Conservation (phyloP, 2,113 vertebrate genomes). For the Amphiprion ocellaris region DNA sequence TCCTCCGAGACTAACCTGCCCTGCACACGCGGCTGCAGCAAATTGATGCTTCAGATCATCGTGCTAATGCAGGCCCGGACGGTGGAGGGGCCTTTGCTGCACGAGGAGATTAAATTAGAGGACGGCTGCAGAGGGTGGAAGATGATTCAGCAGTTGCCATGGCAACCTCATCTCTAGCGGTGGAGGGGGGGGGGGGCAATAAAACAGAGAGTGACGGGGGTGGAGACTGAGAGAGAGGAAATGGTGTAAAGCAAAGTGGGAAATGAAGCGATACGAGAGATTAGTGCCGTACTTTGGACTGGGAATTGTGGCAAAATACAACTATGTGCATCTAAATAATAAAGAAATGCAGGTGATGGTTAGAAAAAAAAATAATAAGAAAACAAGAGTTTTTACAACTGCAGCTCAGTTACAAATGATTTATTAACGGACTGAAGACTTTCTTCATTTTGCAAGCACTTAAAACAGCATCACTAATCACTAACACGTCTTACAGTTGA, state of each 20-base stretch:
- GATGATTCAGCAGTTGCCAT: constrained; percentile 85
- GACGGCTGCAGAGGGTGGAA: constrained; percentile 37
- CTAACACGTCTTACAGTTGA: constrained; percentile 11
- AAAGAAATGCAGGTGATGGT: too few species aligned
- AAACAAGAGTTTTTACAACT: background rate
- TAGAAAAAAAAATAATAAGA: background rate
- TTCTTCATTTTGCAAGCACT: constrained; percentile 24
- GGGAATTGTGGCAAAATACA: constrained; percentile 7
- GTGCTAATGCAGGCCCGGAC: constrained; percentile 38
- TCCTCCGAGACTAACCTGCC: constrained; percentile 18
- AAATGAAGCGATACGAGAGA: constrained; percentile 24
- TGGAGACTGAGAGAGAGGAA: constrained; percentile 25
- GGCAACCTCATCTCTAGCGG: constrained; percentile 75
- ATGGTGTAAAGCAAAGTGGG: constrained; percentile 38
- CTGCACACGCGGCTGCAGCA: constrained; percentile 12
- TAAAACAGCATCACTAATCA: background rate
- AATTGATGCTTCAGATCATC: constrained; percentile 26
- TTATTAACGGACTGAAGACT: background rate
- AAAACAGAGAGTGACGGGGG: constrained; percentile 32
- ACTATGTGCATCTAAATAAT: background rate
- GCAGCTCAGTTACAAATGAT: background rate
- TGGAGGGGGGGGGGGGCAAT: constrained; percentile 30
- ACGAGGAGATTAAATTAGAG: constrained; percentile 43
- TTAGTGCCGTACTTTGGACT: background rate
- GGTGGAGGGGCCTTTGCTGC: constrained; percentile 38